Conservation (phyloP, 2,797 vertebrate genomes). For the Poeciliopsis presidionis region DNA sequence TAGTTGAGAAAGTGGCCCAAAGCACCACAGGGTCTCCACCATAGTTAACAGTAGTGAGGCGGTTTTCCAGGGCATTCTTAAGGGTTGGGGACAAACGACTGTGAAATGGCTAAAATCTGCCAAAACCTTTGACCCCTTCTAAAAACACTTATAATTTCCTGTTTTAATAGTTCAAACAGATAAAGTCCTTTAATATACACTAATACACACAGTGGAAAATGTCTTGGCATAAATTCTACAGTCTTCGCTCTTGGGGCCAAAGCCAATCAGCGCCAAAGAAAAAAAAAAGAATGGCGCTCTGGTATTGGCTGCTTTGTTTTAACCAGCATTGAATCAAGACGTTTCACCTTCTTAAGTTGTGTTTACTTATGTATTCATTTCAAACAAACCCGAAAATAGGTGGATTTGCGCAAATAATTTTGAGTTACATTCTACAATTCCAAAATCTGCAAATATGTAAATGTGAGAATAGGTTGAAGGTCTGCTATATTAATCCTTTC, state of each 20-base stretch:
- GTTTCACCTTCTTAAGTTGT: background rate
- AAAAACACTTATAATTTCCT: background rate
- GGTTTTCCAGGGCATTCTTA: background rate
- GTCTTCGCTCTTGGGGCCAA: background rate
- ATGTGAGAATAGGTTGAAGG: background rate
- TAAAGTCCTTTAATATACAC: background rate
- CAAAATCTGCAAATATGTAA: background rate
- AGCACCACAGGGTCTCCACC: background rate
- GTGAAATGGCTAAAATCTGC: no score
- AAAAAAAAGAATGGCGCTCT: background rate
- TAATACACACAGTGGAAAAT: no score
- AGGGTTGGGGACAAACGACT: no score
- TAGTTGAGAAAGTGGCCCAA: background rate
- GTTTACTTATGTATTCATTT: background rate
- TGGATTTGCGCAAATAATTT: background rate
- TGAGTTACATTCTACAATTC: background rate
- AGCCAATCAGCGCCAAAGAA: background rate
- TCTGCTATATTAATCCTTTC: background rate
- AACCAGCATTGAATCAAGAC: background rate
- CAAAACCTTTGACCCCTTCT: background rate
- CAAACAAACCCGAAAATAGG: background rate
- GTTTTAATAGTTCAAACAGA: background rate
- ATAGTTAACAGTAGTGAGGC: no score
- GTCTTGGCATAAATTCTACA: background rate
- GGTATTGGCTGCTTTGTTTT: background rate